Evolutionary conservation across 2,113 vertebrate species (phyloP), one percentile per base, ranked within the genome.

Genomic region (Lonchura striata): DNA sequence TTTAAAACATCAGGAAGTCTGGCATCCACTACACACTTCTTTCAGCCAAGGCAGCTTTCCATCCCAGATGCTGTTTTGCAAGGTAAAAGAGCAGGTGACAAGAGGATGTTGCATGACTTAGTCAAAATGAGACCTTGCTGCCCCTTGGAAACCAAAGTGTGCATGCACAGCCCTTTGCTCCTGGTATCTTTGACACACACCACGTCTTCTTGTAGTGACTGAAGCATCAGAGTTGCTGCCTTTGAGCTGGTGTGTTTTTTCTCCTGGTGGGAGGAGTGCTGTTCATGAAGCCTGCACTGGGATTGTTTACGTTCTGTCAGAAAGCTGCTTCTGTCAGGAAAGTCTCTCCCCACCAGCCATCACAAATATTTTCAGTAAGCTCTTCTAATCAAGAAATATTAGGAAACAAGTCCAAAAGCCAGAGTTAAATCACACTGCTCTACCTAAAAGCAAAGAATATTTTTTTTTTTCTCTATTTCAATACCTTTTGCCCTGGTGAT

Each of bases 381-480:
- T 82, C 93, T 88, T 88, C 75, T 88, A 64, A 93, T 68, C 31
- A 68, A 92, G 64, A 90, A 92, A 46, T 83, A 88, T 49, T 79
- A 66, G 52, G 64, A 94, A 94, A 86, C 16, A 80, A 46, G 33
- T 83, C 56, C 82, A 88, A 93, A 83, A 86, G 10, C 9, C 71
- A 95, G 56, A 80, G 14, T 56, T 70, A 92, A 86, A 75, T 76
- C 49, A 84, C 72, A 70, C 60, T 49, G 33, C 35, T 89, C 52
- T 82, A 72, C n/a, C n/a, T 83, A 90, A 94, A 94, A 93, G 59
- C n/a, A 76, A 86, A 81, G 41, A 52, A 37, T n/a, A 60, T 87
- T 77, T 1, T 1, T 0, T 83, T 96, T 71, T 71, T 24, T 71
- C 79, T 90, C 61, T 44, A 14, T 80, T 81, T 93, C 81, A 75